phyloP scores from a whole-genome alignment of 2,888 invertebrate species.

The Pollenia labialis region DNA sequence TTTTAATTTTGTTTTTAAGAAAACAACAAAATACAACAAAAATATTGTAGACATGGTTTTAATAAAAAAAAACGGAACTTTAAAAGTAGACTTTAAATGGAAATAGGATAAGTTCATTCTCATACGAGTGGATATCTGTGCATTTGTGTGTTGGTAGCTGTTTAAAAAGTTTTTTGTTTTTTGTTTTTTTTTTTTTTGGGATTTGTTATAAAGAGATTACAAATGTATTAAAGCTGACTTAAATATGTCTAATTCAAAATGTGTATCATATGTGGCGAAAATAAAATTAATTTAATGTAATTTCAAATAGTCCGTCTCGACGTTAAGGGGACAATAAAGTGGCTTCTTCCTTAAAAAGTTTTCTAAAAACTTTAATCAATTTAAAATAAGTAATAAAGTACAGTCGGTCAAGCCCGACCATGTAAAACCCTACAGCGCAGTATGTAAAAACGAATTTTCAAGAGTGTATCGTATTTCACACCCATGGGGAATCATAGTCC shows the following conservation, averaged over 20 bases:
- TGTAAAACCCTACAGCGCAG: too few relatives aligned
- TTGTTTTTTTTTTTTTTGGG: neutral
- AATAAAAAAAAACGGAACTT: neutral
- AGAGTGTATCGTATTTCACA: too few relatives aligned
- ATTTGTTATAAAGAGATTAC: neutral
- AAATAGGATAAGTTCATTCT: neutral
- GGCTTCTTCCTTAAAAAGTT: too few relatives aligned
- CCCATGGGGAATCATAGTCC: too few relatives aligned
- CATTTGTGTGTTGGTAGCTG: neutral
- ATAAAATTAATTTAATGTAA: conserved; percentile 30
- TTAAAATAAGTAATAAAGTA: too few relatives aligned
- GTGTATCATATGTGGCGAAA: conserved; percentile 32
- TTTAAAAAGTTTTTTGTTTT: neutral
- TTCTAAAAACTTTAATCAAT: too few relatives aligned
- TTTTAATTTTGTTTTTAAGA: conserved; percentile 26
- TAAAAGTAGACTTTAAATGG: conserved; percentile 6
- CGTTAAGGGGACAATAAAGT: neutral
- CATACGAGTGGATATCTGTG: neutral
- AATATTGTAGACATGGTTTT: neutral
- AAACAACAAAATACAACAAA: conserved; percentile 1
- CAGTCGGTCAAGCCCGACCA: too few relatives aligned
- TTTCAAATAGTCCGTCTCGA: neutral
- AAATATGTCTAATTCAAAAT: conserved; percentile 11
- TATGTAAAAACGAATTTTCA: too few relatives aligned
- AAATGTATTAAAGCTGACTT: neutral